Evolutionary conservation across 2,113 vertebrate genomes (phyloP).

Genomic region (Willisornis vidua): DNA sequence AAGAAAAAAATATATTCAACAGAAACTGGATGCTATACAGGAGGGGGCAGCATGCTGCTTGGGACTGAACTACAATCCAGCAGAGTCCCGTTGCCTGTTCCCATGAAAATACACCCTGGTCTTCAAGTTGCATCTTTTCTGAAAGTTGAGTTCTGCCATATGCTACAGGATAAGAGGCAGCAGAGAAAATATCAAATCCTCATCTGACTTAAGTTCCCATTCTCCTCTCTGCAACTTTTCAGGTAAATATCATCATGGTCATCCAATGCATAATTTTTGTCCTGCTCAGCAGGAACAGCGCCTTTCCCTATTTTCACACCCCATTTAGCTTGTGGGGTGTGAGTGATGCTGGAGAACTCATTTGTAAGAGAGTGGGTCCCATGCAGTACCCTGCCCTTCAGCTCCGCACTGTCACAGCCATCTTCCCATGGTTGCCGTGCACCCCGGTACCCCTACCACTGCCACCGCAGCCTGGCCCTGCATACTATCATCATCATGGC

Average conservation of each 20-base stretch:
- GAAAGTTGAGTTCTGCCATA: background rate
- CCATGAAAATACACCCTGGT: background rate
- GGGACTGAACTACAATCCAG: background rate
- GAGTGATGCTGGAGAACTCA: background rate
- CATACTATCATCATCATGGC: constrained; percentile 80
- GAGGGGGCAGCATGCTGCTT: background rate
- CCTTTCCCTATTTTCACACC: background rate
- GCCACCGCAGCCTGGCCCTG: constrained; percentile 56
- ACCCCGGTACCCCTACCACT: background rate
- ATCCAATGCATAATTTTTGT: background rate
- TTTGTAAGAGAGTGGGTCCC: fast-evolving
- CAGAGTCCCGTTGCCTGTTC: background rate
- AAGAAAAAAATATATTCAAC: background rate
- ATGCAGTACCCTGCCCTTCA: background rate
- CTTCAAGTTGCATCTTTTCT: background rate
- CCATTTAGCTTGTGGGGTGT: background rate
- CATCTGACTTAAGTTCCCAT: background rate
- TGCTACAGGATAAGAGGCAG: background rate
- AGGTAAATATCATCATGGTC: background rate
- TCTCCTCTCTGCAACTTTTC: background rate
- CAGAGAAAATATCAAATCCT: background rate
- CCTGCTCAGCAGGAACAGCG: background rate
- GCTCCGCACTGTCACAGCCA: background rate
- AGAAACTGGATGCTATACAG: background rate
- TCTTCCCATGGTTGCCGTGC: background rate